A percentile compares a stretch with the other conserved stretches of the same genome.
Conservation (phyloP, 2,888 invertebrate species). For the Sphaerophoria rueppellii region DNA sequence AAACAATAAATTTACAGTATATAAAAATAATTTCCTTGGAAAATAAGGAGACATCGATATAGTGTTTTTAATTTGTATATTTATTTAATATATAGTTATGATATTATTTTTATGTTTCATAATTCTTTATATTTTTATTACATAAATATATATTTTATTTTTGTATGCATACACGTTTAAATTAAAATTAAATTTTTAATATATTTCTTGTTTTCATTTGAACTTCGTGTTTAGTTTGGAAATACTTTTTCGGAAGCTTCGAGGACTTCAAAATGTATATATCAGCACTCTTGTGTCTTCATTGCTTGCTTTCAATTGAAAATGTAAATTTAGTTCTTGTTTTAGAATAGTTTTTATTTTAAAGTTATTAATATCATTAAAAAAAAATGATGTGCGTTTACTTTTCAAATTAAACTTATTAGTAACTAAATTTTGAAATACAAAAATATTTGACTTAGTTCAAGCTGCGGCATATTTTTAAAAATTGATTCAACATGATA, state of each 20-base stretch:
- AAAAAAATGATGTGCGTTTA: background rate
- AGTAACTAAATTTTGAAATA: too few species aligned
- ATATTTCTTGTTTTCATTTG: slow-evolving; percentile 42
- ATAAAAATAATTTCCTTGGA: slow-evolving; percentile 70
- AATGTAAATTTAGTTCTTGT: background rate
- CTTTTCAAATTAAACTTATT: too few species aligned
- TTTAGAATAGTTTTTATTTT: background rate
- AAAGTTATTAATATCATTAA: background rate
- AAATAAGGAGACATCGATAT: slow-evolving; percentile 73
- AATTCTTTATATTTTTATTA: slow-evolving; percentile 74
- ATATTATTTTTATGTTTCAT: slow-evolving; percentile 43
- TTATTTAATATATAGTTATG: slow-evolving; percentile 54
- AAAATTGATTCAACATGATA: background rate
- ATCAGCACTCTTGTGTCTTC: slow-evolving; percentile 13
- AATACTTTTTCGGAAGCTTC: slow-evolving; percentile 26
- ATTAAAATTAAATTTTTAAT: slow-evolving; percentile 22
- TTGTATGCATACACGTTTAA: slow-evolving; percentile 37
- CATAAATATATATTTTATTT: slow-evolving; percentile 35
- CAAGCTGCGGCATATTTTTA: background rate
- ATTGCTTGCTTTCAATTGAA: slow-evolving; percentile 10
- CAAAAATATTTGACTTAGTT: background rate
- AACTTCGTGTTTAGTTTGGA: slow-evolving; percentile 51
- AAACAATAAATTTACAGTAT: slow-evolving; percentile 72
- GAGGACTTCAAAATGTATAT: slow-evolving; percentile 6
- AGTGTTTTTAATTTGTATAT: slow-evolving; percentile 55